A percentile compares a stretch with the other conserved stretches of the same genome.
Evolutionary conservation across 2,113 vertebrate species (phyloP).

Genomic region (Rhagologus leucostigma): DNA sequence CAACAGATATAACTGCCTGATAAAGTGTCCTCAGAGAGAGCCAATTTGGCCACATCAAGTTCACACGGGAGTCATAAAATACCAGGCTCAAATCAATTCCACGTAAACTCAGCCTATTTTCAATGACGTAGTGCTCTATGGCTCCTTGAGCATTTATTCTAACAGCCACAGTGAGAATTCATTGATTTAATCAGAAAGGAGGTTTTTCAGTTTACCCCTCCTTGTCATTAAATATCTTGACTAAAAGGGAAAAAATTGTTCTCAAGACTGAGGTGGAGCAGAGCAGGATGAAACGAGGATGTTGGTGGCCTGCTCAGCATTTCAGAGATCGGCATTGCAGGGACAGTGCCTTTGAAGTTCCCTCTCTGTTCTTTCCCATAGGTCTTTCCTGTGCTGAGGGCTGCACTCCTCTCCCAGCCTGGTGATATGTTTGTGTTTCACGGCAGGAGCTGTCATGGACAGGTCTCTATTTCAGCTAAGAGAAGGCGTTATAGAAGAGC

Average conservation of each 20-base stretch:
- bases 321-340: background rate
- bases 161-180: conserved; percentile 44
- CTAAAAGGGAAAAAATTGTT: background rate
- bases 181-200: conserved; percentile 6
- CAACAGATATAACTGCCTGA: conserved; percentile 24
- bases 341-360: background rate
- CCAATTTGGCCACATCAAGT: conserved; percentile 6
- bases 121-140: background rate
- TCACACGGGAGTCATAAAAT: conserved; percentile 4
- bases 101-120: conserved; percentile 36
- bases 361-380: background rate
- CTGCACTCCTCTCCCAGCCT: background rate
- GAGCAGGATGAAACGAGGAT: rapidly evolving
- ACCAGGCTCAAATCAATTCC: conserved; percentile 22
- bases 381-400: background rate
- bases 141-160: conserved; percentile 32
- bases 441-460: background rate
- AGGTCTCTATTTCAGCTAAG: background rate
- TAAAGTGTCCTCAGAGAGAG: conserved; percentile 15
- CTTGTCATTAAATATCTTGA: background rate
- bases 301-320: background rate
- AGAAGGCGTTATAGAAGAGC: background rate
- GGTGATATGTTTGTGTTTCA: background rate
- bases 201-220: background rate
- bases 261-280: background rate